A percentile compares a stretch with the other conserved stretches of the same genome.
Evolutionary conservation across 2,797 vertebrate genomes (phyloP).

Genomic region (Sebastes iracundus): DNA sequence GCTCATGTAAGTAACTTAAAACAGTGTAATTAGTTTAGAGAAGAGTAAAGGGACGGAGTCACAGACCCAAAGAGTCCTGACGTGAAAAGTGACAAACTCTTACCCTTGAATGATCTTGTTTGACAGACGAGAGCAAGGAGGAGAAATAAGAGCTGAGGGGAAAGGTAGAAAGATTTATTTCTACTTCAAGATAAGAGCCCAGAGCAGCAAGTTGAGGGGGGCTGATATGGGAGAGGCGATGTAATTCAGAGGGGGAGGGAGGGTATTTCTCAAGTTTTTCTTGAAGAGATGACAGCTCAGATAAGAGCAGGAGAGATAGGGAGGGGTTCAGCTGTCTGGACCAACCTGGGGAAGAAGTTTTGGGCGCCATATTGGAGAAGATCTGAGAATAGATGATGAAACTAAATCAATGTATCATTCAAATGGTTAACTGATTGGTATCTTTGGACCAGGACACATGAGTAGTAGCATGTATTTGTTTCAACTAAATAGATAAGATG

Average conservation of each 20-base stretch:
- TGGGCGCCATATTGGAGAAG: background rate
- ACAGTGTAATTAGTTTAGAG: background rate
- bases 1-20: background rate
- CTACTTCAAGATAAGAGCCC: constrained; percentile 40
- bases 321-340: background rate
- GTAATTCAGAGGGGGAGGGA: constrained; percentile 3
- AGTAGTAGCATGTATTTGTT: too few relatives aligned
- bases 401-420: background rate
- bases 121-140: constrained; percentile 24
- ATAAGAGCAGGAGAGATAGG: background rate
- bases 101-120: constrained; percentile 1
- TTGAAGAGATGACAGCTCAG: constrained; percentile 22
- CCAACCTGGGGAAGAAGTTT: background rate
- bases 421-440: background rate
- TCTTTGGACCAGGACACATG: background rate
- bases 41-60: background rate
- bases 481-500: background rate
- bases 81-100: background rate
- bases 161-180: constrained; percentile 37
- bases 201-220: constrained; percentile 6
- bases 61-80: background rate
- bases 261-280: constrained; percentile 9
- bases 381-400: background rate
- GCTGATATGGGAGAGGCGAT: constrained; percentile 22
- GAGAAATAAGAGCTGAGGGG: constrained; percentile 17